Percentiles rank a stretch among this genome's conserved stretches.
Conservation (phyloP, 2,113 vertebrate genomes). For the Carassius gibelio region DNA sequence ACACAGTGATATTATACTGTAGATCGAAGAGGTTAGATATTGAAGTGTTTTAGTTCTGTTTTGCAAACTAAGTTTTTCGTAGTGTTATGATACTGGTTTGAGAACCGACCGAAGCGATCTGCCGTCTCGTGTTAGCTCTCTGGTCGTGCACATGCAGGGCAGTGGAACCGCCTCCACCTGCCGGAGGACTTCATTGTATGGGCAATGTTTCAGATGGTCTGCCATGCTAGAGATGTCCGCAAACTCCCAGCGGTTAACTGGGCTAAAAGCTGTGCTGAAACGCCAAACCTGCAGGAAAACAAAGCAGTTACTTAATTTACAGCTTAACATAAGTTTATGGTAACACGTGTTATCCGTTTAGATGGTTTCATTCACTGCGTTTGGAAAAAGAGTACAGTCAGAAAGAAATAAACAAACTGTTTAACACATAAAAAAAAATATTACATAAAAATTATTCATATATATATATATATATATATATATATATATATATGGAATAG, state of each 20-base stretch:
- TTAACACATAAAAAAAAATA: too few relatives aligned
- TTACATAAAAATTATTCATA: too few relatives aligned
- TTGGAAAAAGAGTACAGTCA: background rate
- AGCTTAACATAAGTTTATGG: background rate
- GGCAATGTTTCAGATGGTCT: constrained; percentile 92
- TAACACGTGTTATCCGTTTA: background rate
- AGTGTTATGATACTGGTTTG: constrained; percentile 82
- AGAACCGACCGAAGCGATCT: constrained; percentile 88
- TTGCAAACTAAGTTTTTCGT: constrained; percentile 69
- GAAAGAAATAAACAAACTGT: too few relatives aligned
- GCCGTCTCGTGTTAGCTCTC: constrained; percentile 87
- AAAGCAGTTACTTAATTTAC: background rate
- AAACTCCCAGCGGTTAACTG: constrained; percentile 91
- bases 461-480: too few relatives aligned
- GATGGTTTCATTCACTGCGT: too few relatives aligned
- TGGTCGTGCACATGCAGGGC: constrained; percentile 92
- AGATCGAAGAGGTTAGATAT: constrained; percentile 73
- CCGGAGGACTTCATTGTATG: constrained; percentile 87
- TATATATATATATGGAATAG: too few relatives aligned
- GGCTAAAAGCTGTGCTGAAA: constrained; percentile 96
- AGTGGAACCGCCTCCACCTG: constrained; percentile 90
- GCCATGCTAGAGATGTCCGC: constrained; percentile 94
- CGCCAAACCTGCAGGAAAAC: constrained; percentile 88
- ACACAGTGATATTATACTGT: constrained; percentile 79
- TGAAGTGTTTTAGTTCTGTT: constrained; percentile 69